Base-by-base conservation (phyloP, 2,113 vertebrate genomes). In the Axis porcinus region DNA sequence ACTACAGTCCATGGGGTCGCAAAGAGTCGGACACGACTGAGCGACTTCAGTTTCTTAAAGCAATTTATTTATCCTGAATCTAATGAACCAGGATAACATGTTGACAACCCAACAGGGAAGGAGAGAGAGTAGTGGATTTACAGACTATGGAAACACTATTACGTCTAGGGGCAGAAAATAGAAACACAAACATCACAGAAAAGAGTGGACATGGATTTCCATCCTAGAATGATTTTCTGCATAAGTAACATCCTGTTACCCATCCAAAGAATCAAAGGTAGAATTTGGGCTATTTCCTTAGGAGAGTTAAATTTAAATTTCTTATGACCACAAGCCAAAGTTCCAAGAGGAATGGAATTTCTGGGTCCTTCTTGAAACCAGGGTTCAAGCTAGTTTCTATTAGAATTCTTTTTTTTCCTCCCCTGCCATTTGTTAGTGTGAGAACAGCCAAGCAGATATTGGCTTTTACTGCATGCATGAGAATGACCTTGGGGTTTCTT, bases 131-230 rank as follows among this genome's bases (percentile, higher is more conserved):
- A 57, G 25, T 74, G 60, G 10, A 43, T 45, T 60, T 60, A 54
- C 3, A 86, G 43, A 43, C 40, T 25, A 7, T 3, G 50, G 14
- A 19, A 14, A 47, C 0, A 2, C 1, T 10, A 1, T 54, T 81
- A 19, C 5, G 15, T 30, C 67, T 81, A 7, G 43, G 16, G 57
- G 25, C 14, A 70, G 43, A 60, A 55, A 86, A 50, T 23, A 2
- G 40, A 60, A 58, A 85, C 6, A 16, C n/a, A 58, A 62, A 17
- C 8, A 25, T 54, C 79, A 82, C 6, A 36, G 79, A 54, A 13
- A 30, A 55, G 28, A 89, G 4, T 0, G 28, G 45, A 60, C 11
- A 9, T 25, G 47, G 11, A 9, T 50, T n/a, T 7, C 50, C 33
- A 36, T 6, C 21, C 17, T 33, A 28, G 55, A 1, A 15, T 82